Evolutionary conservation across 2,888 invertebrate genomes (phyloP), one percentile per base, ranked within the genome.

Genomic region (Lasioglossum vierecki): DNA sequence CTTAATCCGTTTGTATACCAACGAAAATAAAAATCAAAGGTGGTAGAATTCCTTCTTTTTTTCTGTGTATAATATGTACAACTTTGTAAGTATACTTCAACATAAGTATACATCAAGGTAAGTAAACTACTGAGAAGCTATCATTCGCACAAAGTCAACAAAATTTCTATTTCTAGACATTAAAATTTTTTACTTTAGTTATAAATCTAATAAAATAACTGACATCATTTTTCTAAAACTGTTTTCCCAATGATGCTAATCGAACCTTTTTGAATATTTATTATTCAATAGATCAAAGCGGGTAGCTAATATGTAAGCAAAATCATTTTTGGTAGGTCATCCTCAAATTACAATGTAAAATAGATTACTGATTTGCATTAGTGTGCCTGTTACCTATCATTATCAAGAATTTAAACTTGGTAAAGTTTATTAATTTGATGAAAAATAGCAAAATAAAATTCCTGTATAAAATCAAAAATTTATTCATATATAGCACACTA

Each of bases 1-100:
- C 79, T 80, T 83, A 41, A 82, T 73, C 78, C 60, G 44, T 83
- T 70, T 72, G 72, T 80, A 78, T 82, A 46, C 77, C 76, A 77
- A 53, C 79, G 75, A 77, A 82, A 85, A 85, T 81, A 79, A 79
- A 78, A 80, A 82, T 70, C n/a, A 39, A 44, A 46, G 53, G 68
- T 75, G 73, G 35, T 84, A 76, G 30, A 71, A 66, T 84, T 73
- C 70, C 35, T 76, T 39, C 39, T 44, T 44, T 44, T 44, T 78
- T 87, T 63, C 68, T 77, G 79, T 57, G 76, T 76, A 84, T 80
- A 86, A 79, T 83, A 87, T 87, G 72, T 87, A 84, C 80, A 88
- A 73, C 73, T 78, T 86, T 15, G 35, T 44, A 76, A 71, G 76
- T 80, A 75, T 85, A 80, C 74, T 77, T 75, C 41, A 78, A 63